Base-by-base conservation (phyloP, 2,797 vertebrate genomes). In the Argyrosomus regius region DNA sequence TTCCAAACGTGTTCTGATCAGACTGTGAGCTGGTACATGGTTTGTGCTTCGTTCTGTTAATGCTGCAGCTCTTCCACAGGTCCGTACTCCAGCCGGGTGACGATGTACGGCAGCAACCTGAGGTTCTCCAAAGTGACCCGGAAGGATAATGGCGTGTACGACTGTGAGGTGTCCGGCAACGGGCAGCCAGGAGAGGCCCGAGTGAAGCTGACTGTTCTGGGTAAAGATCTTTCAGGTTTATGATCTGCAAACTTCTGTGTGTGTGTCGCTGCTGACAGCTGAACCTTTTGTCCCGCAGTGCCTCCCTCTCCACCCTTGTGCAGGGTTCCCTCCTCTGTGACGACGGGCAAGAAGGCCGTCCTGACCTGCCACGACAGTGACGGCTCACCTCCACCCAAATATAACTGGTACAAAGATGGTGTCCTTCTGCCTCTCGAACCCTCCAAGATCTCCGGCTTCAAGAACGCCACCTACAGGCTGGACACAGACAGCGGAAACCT, bases 381-480 rank as follows among this genome's bases (percentile, higher is more conserved):
- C 0, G 96, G 94, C 3, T 97, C 96, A 0, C 98, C 97, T 0
- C 90, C 94, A 0, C 91, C 96, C 22, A 87, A 83, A 1, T 97
- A 96, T 88, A 88, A 0, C 16, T 99, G 97, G 97, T 98, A 85
- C 93, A 96, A 77, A 88, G 78, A 96, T 4, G 59, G 78, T 0
- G 5, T 75, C 0, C 88, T 54, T 0, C 88, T 98, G 79, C 97
- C 97, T 0, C 0, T 1, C 0, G 91, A 97, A 0, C 96, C 97
- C 8, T 93, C 74, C 62, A 92, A 58, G 66, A 95, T 86, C 49
- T 20, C 88, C 0, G 76, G n/a, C 62, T 98, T 97, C 93, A 87
- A 80, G 35, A 98, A 99, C 67, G 83, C 93, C 43, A 96, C 96
- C 74, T 99, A 98, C 86, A 94, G 17, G 13, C 65, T 98, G 0